Base-by-base conservation (phyloP, 2,113 vertebrate species). In the Panthera leo region DNA sequence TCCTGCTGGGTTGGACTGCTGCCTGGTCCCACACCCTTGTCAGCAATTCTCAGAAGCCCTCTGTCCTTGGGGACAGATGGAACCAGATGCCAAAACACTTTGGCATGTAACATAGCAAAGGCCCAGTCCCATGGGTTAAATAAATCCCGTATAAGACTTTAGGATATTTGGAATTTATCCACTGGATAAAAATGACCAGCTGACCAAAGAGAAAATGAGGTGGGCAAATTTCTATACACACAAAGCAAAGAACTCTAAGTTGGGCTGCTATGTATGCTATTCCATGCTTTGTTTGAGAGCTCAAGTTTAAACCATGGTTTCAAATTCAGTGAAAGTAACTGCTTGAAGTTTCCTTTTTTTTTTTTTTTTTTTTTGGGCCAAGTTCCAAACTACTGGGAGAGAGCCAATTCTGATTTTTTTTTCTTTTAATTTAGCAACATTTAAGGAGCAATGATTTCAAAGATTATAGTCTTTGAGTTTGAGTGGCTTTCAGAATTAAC, bases 371-470 rank as follows among this genome's bases (percentile, higher is more conserved):
- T 73, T 71, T 48, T 73, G 15, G 93, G 76, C 51, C 85, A 95
- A 95, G 58, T 91, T 96, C 83, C 71, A 82, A 95, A 86, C 31
- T 45, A 58, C 42, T 10, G 63, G 78, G 67, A 91, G 91, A 93
- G 31, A 61, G 84, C 19, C 55, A 94, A 91, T 85, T 89, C 48
- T 58, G 79, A 76, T 90, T 93, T 86, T 75, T 67, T 85, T 31
- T 67, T 75, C 39, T 23, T 75, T 63, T 2, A 65, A 89, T n/a
- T 86, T 73, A 67, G 45, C 61, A 80, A 83, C 71, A 65, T 88
- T 90, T 80, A 82, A 87, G 92, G n/a, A 94, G 29, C 63, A n/a
- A 95, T 39, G 90, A 75, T 85, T 45, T 73, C 63, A 84, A 95
- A 70, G 55, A 93, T 53, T 65, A 65, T 92, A 71, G 85, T 93